Evolutionary conservation across 92 coral and sea anemone genomes (phyloP).

Genomic region (Paragorgia papillata): DNA sequence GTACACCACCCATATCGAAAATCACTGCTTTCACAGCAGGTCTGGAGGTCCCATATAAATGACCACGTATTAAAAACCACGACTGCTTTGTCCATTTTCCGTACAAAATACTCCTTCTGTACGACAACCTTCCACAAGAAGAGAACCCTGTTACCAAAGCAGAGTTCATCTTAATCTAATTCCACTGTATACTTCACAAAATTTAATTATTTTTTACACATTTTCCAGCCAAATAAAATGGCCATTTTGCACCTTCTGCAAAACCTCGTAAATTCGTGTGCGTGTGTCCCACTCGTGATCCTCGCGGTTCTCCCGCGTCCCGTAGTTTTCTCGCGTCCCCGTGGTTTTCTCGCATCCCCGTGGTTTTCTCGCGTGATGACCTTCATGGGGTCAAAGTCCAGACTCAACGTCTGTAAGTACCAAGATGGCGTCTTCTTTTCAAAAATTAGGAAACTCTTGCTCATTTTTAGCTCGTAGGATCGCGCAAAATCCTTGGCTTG

Average conservation of each 20-base stretch:
- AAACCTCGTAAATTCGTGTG: too few species aligned
- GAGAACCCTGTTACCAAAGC: background rate
- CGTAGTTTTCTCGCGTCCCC: too few species aligned
- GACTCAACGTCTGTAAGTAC: too few species aligned
- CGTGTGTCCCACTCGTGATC: too few species aligned
- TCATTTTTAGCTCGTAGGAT: background rate
- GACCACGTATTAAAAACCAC: background rate
- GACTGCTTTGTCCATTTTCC: background rate
- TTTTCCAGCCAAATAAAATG: too few species aligned
- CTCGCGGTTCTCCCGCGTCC: too few species aligned
- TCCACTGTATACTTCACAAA: too few species aligned
- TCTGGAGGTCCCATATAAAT: background rate
- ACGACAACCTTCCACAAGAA: background rate
- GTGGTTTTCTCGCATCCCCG: too few species aligned
- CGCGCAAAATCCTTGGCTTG: background rate
- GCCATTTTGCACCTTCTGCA: too few species aligned
- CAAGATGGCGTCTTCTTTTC: slow-evolving; percentile 11
- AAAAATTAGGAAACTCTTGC: background rate
- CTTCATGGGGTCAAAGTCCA: too few species aligned
- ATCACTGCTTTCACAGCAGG: slow-evolving; percentile 69
- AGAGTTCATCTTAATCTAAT: background rate
- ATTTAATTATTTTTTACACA: too few species aligned
- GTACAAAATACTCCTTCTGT: background rate
- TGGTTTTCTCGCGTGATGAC: too few species aligned
- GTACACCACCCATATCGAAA: slow-evolving; percentile 99